Percentiles rank a stretch among this genome's conserved stretches.
Evolutionary conservation across 2,888 invertebrate genomes (phyloP).

Genomic region (Hirtodrosophila histrioides): DNA sequence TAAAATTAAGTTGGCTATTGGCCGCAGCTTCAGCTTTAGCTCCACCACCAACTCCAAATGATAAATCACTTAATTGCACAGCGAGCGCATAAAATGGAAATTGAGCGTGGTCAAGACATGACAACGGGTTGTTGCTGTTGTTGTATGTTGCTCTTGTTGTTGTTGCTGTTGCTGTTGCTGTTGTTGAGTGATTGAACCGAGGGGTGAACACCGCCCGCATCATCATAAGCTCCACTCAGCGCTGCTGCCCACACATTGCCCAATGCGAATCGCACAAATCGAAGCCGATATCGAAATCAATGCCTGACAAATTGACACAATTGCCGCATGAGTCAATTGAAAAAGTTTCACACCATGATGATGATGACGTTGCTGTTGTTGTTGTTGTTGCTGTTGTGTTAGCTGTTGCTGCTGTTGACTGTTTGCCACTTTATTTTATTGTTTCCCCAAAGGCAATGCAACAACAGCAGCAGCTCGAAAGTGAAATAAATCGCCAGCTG

Average conservation of each 20-base stretch:
- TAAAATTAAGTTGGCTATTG: slow-evolving; percentile 76
- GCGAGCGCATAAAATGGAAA: slow-evolving; percentile 79
- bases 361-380: slow-evolving; percentile 37
- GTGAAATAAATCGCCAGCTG: slow-evolving; percentile 74
- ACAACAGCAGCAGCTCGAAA: slow-evolving; percentile 53
- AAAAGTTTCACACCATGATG: slow-evolving; percentile 60
- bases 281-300: slow-evolving; percentile 75
- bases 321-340: slow-evolving; percentile 79
- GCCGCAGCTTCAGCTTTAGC: slow-evolving; percentile 44
- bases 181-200: slow-evolving; percentile 33
- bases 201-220: slow-evolving; percentile 65
- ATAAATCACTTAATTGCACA: slow-evolving; percentile 80
- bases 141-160: slow-evolving; percentile 1
- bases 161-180: slow-evolving; percentile 27
- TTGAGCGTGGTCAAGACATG: slow-evolving; percentile 75
- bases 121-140: slow-evolving; percentile 48
- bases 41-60: slow-evolving; percentile 63
- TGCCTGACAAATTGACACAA: slow-evolving; percentile 81
- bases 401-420: slow-evolving; percentile 64
- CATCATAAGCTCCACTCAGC: slow-evolving; percentile 70
- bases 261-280: slow-evolving; percentile 52
- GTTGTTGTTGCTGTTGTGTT: slow-evolving; percentile 19
- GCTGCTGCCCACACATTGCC: slow-evolving; percentile 68
- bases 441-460: slow-evolving; percentile 75
- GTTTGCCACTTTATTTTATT: slow-evolving; percentile 80